Conservation (phyloP, 2,797 vertebrate species). For the Epinephelus malabaricus region DNA sequence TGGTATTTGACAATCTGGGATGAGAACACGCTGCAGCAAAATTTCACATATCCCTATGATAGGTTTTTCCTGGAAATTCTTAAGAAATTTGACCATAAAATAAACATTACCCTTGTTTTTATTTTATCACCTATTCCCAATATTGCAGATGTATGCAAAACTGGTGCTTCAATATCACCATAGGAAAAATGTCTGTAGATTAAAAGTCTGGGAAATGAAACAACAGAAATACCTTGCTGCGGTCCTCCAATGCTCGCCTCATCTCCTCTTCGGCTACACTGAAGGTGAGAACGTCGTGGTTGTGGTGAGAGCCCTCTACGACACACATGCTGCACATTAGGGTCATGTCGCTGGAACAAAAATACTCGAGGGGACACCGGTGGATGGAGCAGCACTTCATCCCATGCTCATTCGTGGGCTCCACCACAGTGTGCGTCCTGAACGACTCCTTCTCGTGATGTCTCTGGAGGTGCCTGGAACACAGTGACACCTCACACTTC, state of each 20-base stretch:
- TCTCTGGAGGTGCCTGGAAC: constrained; percentile 82
- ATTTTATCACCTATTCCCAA: too few relatives aligned
- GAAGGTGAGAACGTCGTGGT: constrained; percentile 83
- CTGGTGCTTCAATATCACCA: too few relatives aligned
- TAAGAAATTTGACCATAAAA: too few relatives aligned
- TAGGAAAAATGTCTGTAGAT: too few relatives aligned
- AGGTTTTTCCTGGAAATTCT: too few relatives aligned
- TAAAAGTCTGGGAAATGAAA: neutral
- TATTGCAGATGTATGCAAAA: too few relatives aligned
- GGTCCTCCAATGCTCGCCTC: constrained; percentile 71
- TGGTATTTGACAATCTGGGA: too few relatives aligned
- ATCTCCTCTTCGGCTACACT: constrained; percentile 82
- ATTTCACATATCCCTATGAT: too few relatives aligned
- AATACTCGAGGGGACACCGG: constrained; percentile 79
- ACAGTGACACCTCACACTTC: constrained; percentile 84
- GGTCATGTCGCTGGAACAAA: constrained; percentile 76
- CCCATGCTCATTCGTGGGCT: constrained; percentile 11
- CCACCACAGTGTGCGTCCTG: constrained; percentile 73
- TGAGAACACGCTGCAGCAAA: too few relatives aligned
- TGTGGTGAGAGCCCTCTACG: constrained; percentile 70
- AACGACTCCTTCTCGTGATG: constrained; percentile 79
- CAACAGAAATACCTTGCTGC: constrained; percentile 65
- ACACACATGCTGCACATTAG: constrained; percentile 80
- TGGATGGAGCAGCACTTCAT: constrained; percentile 75
- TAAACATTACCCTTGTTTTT: too few relatives aligned